These are phyloP conservation scores for Mus minutoides DNA, from an alignment of 2,797 vertebrate species.

Conservation along the genomic window DNA sequence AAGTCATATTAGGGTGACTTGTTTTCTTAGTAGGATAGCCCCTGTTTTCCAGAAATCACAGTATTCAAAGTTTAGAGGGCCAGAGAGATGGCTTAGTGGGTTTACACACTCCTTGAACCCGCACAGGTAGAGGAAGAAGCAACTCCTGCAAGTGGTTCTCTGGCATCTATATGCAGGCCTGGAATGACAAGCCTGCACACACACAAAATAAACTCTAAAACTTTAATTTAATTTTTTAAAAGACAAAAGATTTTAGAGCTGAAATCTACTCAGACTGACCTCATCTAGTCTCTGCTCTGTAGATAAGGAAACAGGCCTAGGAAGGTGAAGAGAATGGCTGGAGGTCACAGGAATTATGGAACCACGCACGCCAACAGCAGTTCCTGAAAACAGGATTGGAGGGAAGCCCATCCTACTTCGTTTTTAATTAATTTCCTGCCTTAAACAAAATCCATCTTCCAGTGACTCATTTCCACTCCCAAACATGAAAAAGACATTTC, in stretches of 20 bases:
- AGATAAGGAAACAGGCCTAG: slow-evolving; percentile 22
- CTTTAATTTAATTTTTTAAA: not conserved
- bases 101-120: too few relatives aligned
- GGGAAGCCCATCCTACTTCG: not conserved
- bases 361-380: slow-evolving; percentile 17
- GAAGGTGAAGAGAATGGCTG: not conserved
- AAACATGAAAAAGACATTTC: slow-evolving; percentile 49
- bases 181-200: not conserved
- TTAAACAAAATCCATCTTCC: slow-evolving; percentile 55
- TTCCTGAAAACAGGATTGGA: slow-evolving; percentile 66
- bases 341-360: slow-evolving; percentile 37
- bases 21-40: slow-evolving; percentile 35
- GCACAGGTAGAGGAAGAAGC: too few relatives aligned
- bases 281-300: slow-evolving; percentile 47
- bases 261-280: slow-evolving; percentile 43
- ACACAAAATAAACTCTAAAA: not conserved
- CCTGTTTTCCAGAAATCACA: slow-evolving; percentile 65
- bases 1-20: not conserved
- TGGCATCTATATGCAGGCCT: not conserved
- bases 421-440: slow-evolving; percentile 69
- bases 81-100: not conserved
- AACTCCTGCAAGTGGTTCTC: not conserved
- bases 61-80: slow-evolving; percentile 19
- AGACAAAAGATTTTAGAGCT: slow-evolving; percentile 26
- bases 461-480: slow-evolving; percentile 56